phyloP scores from a whole-genome alignment of 1,140 invertebrate species.

The Orussus abietinus region DNA sequence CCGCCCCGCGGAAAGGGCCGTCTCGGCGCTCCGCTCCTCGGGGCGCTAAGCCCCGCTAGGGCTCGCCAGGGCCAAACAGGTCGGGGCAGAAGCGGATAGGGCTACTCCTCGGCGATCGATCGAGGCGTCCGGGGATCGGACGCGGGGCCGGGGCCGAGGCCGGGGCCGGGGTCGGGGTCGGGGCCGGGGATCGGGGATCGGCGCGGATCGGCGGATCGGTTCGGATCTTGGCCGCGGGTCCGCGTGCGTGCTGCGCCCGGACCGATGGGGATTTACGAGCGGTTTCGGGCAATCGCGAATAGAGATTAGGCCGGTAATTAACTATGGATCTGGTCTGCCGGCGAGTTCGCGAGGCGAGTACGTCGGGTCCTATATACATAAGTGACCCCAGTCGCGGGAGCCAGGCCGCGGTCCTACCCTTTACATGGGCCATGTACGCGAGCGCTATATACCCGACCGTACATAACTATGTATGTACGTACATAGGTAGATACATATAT shows the following conservation, averaged over 20 bases:
- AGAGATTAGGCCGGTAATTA: constrained; percentile 56
- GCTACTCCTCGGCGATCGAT: too few species aligned
- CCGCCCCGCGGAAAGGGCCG: too few species aligned
- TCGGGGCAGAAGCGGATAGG: too few species aligned
- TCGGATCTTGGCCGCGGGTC: too few species aligned
- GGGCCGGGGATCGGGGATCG: too few species aligned
- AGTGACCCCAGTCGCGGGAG: constrained; percentile 43
- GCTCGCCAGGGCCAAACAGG: too few species aligned
- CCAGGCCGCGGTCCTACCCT: constrained; percentile 30
- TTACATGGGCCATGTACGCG: constrained; percentile 21
- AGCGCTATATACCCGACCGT: constrained; percentile 8
- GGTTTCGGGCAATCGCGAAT: constrained; percentile 55
- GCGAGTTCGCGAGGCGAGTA: constrained; percentile 40
- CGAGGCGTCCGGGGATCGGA: too few species aligned
- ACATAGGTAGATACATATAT: constrained; percentile 17
- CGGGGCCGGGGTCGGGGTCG: constrained; percentile 2
- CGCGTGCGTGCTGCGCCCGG: constrained; percentile 35
- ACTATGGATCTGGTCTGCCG: constrained; percentile 52
- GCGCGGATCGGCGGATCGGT: too few species aligned
- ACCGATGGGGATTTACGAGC: constrained; percentile 54
- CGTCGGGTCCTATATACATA: constrained; percentile 39
- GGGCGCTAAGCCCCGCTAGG: too few species aligned
- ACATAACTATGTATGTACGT: constrained; percentile 16
- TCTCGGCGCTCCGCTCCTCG: too few species aligned
- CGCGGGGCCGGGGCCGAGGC: too few species aligned